A percentile compares a stretch with the other conserved stretches of the same genome.
Conservation (phyloP, 2,797 vertebrate species). For the Morus bassanus region DNA sequence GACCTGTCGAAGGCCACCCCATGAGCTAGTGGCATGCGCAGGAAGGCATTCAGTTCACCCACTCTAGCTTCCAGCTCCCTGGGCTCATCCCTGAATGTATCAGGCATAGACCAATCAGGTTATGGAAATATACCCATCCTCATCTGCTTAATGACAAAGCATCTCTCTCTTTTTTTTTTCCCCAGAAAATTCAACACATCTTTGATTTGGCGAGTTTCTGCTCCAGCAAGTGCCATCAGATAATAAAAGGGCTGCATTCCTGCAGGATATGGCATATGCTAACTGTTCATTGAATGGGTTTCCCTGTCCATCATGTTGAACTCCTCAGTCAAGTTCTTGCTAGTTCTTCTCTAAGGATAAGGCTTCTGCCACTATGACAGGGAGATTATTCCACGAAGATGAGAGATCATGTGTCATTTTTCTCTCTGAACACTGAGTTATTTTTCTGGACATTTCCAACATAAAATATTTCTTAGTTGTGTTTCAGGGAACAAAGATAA, state of each 20-base stretch:
- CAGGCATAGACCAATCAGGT: background rate
- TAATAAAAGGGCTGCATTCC: constrained; percentile 25
- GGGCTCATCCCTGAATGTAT: background rate
- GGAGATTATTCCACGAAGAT: constrained; percentile 12
- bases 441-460: background rate
- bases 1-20: background rate
- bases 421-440: background rate
- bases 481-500: background rate
- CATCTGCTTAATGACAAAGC: background rate
- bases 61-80: background rate
- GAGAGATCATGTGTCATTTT: background rate
- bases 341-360: constrained; percentile 26
- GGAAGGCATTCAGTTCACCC: background rate
- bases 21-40: background rate
- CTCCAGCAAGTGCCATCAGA: background rate
- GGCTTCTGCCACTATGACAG: constrained; percentile 7
- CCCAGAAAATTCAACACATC: background rate
- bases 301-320: constrained; percentile 58
- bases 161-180: background rate
- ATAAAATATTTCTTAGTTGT: background rate
- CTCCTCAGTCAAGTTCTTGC: constrained; percentile 42
- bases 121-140: background rate
- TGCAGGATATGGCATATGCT: constrained; percentile 63
- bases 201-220: constrained; percentile 18
- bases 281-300: constrained; percentile 56